These are phyloP conservation scores for Lasioglossum figueresi DNA, from an alignment of 2,888 invertebrate species.

Conservation along the genomic window DNA sequence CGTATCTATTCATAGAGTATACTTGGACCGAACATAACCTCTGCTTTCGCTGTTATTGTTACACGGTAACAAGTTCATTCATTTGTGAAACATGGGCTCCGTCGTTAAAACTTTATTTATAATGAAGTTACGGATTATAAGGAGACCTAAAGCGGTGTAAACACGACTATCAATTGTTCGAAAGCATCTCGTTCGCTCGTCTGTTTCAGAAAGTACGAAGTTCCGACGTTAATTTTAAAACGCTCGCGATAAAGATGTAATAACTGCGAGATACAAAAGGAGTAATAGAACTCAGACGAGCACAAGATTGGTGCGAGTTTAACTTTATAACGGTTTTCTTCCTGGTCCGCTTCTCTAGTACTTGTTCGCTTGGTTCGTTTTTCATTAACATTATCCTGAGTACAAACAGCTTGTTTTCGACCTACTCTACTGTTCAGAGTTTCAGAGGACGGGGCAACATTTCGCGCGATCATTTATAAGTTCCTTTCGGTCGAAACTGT, in stretches of 20 bases:
- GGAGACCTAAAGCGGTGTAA: background rate
- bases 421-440: background rate
- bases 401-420: constrained; percentile 18
- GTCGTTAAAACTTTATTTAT: background rate
- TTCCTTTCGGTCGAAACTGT: background rate
- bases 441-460: background rate
- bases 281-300: background rate
- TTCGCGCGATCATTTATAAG: background rate
- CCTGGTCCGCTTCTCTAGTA: background rate
- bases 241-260: constrained; percentile 29
- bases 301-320: constrained; percentile 27
- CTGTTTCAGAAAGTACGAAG: background rate
- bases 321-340: constrained; percentile 33
- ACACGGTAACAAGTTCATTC: background rate
- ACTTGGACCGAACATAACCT: background rate
- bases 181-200: constrained; percentile 11
- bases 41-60: background rate
- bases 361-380: background rate
- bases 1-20: background rate
- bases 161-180: constrained; percentile 11
- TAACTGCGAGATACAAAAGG: constrained; percentile 31
- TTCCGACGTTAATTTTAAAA: background rate
- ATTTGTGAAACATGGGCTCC: background rate
- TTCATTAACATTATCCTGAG: constrained; percentile 25
- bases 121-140: background rate